A percentile compares a stretch with the other conserved stretches of the same genome.
These are phyloP conservation scores for Pycnonotus jocosus DNA, from an alignment of 2,113 vertebrate genomes.

Conservation along the genomic window DNA sequence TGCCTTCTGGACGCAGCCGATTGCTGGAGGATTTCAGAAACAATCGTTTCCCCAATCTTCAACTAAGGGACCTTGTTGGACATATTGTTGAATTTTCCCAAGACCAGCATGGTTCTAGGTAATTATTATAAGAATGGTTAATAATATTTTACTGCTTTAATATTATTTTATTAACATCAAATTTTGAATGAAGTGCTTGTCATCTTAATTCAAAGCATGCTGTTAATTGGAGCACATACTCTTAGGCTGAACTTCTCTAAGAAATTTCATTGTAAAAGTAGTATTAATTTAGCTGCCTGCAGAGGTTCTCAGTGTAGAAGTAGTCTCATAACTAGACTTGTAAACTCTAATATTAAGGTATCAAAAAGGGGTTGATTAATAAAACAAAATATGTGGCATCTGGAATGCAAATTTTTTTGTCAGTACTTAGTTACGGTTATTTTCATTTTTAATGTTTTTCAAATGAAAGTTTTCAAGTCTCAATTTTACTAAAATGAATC, in stretches of 20 bases:
- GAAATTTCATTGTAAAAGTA: neutral
- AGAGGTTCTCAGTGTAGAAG: neutral
- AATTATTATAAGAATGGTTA: neutral
- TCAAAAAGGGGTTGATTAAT: neutral
- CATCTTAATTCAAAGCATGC: neutral
- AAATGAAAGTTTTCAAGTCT: neutral
- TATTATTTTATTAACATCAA: neutral
- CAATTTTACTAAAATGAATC: neutral
- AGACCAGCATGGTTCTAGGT: conserved; percentile 97
- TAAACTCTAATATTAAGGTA: neutral
- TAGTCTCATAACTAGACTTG: neutral
- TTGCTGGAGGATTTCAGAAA: conserved; percentile 95
- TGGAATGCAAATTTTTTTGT: conserved; percentile 7
- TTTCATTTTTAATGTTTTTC: conserved; percentile 25
- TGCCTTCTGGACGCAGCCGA: conserved; percentile 92
- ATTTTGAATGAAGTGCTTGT: neutral
- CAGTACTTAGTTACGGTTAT: neutral
- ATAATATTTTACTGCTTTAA: neutral
- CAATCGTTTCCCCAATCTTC: conserved; percentile 95
- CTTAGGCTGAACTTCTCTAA: neutral
- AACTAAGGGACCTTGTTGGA: conserved; percentile 90
- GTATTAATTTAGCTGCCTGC: neutral
- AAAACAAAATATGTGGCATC: neutral
- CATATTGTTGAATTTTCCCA: conserved; percentile 98
- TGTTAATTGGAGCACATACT: neutral